phyloP scores from a whole-genome alignment of 2,888 invertebrate genomes.

The Geotrupes spiniger region DNA sequence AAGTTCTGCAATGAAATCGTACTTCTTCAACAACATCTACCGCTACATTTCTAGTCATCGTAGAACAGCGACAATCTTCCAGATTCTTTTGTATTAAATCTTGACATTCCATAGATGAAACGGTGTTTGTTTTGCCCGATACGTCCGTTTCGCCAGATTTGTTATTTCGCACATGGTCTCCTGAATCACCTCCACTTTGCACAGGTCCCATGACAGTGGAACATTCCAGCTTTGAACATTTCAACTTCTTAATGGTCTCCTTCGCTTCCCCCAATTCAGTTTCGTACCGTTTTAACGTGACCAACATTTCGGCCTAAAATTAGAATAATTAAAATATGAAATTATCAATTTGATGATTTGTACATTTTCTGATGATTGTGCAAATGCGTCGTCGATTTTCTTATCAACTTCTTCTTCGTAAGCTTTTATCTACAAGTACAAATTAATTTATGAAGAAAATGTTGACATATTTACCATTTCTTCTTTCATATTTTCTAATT shows the following conservation, averaged over 20 bases:
- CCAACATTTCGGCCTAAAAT: conserved; percentile 12
- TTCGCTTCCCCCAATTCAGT: conserved; percentile 18
- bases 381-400: conserved; percentile 56
- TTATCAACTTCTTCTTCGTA: conserved; percentile 64
- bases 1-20: too few species aligned
- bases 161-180: too few species aligned
- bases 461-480: conserved; percentile 69
- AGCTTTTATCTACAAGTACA: conserved; percentile 53
- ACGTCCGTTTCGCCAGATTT: too few species aligned
- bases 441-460: neutral
- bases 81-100: too few species aligned
- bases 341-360: conserved; percentile 25
- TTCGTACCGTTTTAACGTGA: conserved; percentile 8
- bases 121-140: too few species aligned
- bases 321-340: conserved; percentile 2
- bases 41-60: too few species aligned
- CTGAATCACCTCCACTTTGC: too few species aligned
- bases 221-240: too few species aligned
- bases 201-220: too few species aligned
- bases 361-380: conserved; percentile 57
- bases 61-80: too few species aligned
- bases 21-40: too few species aligned
- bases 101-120: too few species aligned
- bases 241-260: conserved; percentile 19
- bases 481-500: conserved; percentile 74